phyloP scores from a whole-genome alignment of 2,113 vertebrate genomes.

The Scytalopus superciliaris region DNA sequence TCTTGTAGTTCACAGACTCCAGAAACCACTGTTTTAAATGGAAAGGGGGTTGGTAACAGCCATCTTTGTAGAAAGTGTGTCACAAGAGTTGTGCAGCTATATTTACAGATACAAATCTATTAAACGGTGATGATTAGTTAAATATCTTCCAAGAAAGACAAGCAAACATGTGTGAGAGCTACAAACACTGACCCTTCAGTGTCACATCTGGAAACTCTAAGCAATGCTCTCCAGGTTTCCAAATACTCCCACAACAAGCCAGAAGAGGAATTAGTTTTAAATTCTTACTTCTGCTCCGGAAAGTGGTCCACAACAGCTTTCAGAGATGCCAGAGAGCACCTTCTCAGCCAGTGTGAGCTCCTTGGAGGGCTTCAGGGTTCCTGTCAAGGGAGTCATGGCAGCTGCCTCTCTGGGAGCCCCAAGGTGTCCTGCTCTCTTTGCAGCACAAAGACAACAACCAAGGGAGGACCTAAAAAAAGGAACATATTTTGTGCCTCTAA shows the following conservation, averaged over 20 bases:
- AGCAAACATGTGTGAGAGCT: background rate
- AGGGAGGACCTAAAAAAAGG: background rate
- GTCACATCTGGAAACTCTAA: background rate
- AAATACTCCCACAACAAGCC: background rate
- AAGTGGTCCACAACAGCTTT: background rate
- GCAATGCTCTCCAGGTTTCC: background rate
- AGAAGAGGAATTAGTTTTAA: background rate
- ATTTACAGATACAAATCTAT: background rate
- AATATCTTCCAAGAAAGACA: background rate
- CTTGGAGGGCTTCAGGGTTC: background rate
- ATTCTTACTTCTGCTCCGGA: background rate
- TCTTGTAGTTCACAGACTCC: background rate
- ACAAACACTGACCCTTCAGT: background rate
- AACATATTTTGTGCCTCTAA: background rate
- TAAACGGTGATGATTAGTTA: background rate
- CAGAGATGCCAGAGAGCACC: background rate
- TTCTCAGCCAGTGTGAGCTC: accelerated
- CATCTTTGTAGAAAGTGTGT: background rate
- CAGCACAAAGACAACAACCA: background rate
- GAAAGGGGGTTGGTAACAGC: background rate
- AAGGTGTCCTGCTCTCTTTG: background rate
- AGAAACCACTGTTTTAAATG: background rate
- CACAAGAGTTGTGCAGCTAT: background rate
- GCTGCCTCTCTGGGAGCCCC: background rate
- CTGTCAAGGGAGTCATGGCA: background rate